Base-by-base conservation (phyloP, 1,140 invertebrate species). In the Argopecten irradians region DNA sequence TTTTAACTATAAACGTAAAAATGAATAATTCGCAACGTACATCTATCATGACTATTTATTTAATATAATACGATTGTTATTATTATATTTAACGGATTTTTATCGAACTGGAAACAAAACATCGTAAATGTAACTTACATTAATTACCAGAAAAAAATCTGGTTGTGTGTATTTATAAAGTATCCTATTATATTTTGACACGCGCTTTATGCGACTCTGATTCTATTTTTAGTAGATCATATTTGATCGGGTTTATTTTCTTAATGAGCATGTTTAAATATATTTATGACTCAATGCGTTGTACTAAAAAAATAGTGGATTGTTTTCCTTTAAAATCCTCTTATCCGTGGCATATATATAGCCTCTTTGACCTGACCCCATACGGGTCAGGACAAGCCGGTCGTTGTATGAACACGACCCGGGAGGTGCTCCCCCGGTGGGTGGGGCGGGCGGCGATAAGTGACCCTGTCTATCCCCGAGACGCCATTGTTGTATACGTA, bases 281-380 rank as follows among this genome's bases (percentile, higher is more conserved):
- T 71, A 71, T n/a, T 71, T n/a, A 71, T 71, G 22, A 28, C 55
- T 71, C 28, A 71, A 71, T 71, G 55, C 28, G 55, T 71, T 71
- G 55, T 5, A 71, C 8, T 28, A 71, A 71, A 71, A 71, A 71
- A n/a, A 71, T 11, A 71, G n/a, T n/a, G 28, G 55, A 71, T 3
- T 71, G 55, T 71, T 71, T 71, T 71, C 55, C n/a, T n/a, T 71
- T 71, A 71, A 71, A 71, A 71, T 71, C 55, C 55, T 71, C 55
- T 71, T 28, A 71, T 71, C 55, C 55, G 22, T 71, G 55, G 28
- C 55, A 71, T 71, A 22, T 71, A 71, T 71, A 71, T 28, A 28
- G 55, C 55, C 55, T 28, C 55, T 28, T 22, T 71, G 55, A 71
- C 55, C 55, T 71, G 5, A 11, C 55, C 55, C 55, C 55, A 71